phyloP scores from a whole-genome alignment of 2,888 invertebrate genomes.

The Portevinia maculata region DNA sequence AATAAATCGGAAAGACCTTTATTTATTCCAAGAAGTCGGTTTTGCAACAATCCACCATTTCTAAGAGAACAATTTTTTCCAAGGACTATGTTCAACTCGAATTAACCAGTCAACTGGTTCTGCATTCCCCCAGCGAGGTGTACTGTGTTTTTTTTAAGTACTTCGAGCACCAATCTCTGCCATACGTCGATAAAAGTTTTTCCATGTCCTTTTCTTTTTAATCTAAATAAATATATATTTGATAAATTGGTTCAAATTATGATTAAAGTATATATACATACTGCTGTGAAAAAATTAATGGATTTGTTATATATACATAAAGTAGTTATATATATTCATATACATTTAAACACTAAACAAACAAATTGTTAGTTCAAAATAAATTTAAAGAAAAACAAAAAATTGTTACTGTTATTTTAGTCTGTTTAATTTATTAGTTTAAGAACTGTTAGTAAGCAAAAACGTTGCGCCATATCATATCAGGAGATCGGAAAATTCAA shows the following conservation, averaged over 20 bases:
- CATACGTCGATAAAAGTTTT: not conserved
- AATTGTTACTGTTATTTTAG: conserved; percentile 37
- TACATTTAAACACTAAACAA: conserved; percentile 11
- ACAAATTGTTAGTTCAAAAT: conserved; percentile 30
- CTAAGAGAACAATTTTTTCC: too few species aligned
- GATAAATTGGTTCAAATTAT: conserved; percentile 35
- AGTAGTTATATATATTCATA: conserved; percentile 16
- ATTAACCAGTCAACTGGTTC: too few species aligned
- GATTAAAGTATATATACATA: conserved; percentile 28
- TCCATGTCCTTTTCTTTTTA: not conserved
- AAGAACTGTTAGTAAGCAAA: conserved; percentile 28
- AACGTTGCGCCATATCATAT: conserved; percentile 52
- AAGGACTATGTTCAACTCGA: too few species aligned
- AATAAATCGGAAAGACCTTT: too few species aligned
- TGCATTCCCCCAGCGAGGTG: too few species aligned
- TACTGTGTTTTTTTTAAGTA: too few species aligned
- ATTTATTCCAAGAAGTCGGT: too few species aligned
- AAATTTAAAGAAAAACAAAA: conserved; percentile 21
- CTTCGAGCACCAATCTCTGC: not conserved
- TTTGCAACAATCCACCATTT: too few species aligned
- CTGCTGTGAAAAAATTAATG: conserved; percentile 47
- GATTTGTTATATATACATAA: conserved; percentile 36
- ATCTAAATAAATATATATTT: conserved; percentile 21
- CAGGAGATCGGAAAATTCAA: not conserved
- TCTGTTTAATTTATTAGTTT: conserved; percentile 45